These are phyloP conservation scores for Eulemur rubriventer DNA, from an alignment of 2,797 vertebrate genomes.

Conservation along the genomic window DNA sequence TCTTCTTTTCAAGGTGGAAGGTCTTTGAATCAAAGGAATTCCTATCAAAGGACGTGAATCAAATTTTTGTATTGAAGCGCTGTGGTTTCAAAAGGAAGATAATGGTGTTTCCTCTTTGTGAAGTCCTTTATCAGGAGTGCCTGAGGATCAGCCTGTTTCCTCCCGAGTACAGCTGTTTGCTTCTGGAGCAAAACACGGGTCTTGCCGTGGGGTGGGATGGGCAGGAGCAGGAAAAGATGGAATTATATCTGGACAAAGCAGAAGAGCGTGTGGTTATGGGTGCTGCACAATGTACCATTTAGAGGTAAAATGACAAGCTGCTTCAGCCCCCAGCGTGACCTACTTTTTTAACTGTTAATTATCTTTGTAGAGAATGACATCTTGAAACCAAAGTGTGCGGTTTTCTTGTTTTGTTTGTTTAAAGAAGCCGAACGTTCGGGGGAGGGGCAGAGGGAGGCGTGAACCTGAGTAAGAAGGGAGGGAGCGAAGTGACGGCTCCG, in stretches of 20 bases:
- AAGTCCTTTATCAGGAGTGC: background rate
- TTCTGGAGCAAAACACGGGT: constrained; percentile 4
- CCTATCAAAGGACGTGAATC: background rate
- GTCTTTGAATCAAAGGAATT: background rate
- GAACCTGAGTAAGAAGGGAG: background rate
- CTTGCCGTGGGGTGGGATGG: background rate
- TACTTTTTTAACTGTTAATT: constrained; percentile 26
- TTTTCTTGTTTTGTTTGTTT: constrained; percentile 34
- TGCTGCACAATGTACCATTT: background rate
- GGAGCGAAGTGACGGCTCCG: background rate
- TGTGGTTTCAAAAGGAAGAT: background rate
- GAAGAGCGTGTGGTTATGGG: background rate
- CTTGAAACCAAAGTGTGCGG: background rate
- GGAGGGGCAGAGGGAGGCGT: background rate
- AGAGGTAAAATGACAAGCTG: constrained; percentile 31
- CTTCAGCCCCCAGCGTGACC: background rate
- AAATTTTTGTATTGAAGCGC: background rate
- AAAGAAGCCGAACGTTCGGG: background rate
- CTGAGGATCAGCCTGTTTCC: background rate
- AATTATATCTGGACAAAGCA: constrained; percentile 26
- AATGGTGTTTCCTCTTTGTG: background rate
- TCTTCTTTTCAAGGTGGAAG: background rate
- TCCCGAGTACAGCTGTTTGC: background rate
- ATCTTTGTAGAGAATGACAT: constrained; percentile 22
- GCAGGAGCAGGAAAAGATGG: background rate